Evolutionary conservation across 1,140 invertebrate genomes (phyloP).

Genomic region (Himalopsyche phryganea): DNA sequence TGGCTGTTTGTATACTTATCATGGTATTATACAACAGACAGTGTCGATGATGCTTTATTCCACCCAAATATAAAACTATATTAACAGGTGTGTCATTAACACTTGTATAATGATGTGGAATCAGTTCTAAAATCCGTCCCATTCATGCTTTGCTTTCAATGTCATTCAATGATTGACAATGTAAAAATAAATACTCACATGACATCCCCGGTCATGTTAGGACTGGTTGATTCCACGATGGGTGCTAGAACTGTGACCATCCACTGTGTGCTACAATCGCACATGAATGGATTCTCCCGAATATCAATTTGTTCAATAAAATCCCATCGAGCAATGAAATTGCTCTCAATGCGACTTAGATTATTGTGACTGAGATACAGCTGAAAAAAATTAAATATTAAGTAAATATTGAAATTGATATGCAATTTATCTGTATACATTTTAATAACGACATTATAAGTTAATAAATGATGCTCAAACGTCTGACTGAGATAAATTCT

Average conservation of each 20-base stretch:
- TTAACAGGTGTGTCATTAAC: too few species aligned
- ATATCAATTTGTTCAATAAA: constrained; percentile 60
- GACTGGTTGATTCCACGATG: constrained; percentile 38
- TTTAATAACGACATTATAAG: not conserved
- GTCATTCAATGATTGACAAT: too few species aligned
- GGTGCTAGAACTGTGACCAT: constrained; percentile 61
- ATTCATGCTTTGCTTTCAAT: too few species aligned
- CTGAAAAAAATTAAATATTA: constrained; percentile 39
- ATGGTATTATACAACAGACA: too few species aligned
- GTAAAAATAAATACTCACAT: constrained; percentile 8
- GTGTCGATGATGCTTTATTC: too few species aligned
- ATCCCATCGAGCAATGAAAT: constrained; percentile 64
- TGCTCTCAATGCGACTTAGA: constrained; percentile 57
- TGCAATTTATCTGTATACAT: not conserved
- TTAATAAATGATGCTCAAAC: too few species aligned
- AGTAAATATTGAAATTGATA: not conserved
- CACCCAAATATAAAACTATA: too few species aligned
- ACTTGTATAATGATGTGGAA: too few species aligned
- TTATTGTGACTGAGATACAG: constrained; percentile 67
- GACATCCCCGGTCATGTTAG: constrained; percentile 36
- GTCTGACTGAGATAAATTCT: too few species aligned
- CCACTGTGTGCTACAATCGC: constrained; percentile 72
- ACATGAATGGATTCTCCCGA: constrained; percentile 68
- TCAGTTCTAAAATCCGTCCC: too few species aligned
- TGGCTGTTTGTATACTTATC: too few species aligned